Conservation (phyloP, 2,888 invertebrate species). For the Limnephilus marmoratus region DNA sequence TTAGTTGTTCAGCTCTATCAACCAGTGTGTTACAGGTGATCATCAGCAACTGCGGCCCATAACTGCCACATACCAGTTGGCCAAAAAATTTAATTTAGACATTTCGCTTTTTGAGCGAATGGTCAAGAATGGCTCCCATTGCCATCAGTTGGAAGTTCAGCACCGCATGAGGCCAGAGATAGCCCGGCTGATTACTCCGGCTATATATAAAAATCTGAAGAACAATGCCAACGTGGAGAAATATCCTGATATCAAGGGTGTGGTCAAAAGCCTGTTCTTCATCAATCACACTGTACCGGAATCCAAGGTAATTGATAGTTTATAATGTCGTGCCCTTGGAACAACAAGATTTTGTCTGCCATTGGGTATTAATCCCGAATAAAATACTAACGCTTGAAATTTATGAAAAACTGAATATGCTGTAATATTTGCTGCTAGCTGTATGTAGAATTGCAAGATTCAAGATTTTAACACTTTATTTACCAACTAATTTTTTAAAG, state of each 20-base stretch:
- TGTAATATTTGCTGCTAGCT: too few species aligned
- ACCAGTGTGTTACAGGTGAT: constrained; percentile 76
- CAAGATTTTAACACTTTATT: too few species aligned
- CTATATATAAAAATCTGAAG: constrained; percentile 81
- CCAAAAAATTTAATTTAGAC: constrained; percentile 82
- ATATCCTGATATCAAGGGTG: constrained; percentile 79
- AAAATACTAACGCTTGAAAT: too few species aligned
- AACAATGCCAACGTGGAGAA: constrained; percentile 78
- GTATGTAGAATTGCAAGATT: too few species aligned
- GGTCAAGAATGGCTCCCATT: constrained; percentile 81
- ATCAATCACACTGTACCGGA: constrained; percentile 80
- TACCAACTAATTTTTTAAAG: too few species aligned
- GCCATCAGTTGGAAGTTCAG: constrained; percentile 80
- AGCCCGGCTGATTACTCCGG: constrained; percentile 78
- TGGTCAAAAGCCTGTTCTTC: constrained; percentile 83
- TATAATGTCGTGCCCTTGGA: too few species aligned
- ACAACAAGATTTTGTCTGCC: too few species aligned
- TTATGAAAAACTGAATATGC: too few species aligned
- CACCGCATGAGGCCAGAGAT: constrained; percentile 84
- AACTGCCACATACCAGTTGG: constrained; percentile 83
- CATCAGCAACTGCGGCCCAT: constrained; percentile 89
- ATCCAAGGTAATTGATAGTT: constrained; percentile 72
- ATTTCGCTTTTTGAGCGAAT: constrained; percentile 90
- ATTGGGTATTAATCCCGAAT: too few species aligned
- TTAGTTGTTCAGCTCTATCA: background rate